Evolutionary conservation across 2,113 vertebrate genomes (phyloP), one percentile per base, ranked within the genome.

Genomic region (Vulpes ferrilata): DNA sequence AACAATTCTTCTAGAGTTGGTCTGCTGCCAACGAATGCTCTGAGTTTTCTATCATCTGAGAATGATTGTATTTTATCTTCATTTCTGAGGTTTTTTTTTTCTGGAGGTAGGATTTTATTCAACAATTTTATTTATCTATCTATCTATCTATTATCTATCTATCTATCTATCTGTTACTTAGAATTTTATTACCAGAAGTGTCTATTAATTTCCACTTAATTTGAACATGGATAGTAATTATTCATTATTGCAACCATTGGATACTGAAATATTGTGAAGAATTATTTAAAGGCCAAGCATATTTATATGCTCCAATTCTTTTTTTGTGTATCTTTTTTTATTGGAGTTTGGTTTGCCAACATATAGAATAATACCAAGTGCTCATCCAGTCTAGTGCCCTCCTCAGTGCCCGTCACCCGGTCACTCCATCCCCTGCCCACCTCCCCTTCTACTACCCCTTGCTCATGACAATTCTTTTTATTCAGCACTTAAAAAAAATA

Each of bases 171-270:
- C 30, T 88, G 25, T 79, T 95, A 88, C 6, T 11, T 1, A 85
- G 27, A 3, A 78, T 59, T 91, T 97, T 92, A 95, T 91, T 89
- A 74, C 8, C 55, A 92, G 11, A 79, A 59, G 59, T 53, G 32
- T 87, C 35, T 85, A 53, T 35, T 89, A 60, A 25, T 27, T 87
- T 22, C 2, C 8, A 76, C 11, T 64, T 96, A 43, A 43, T 43
- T 53, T 94, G n/a, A 80, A 83, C 6, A 89, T 35, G 3, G 8
- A 25, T 23, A 82, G 10, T 67, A 78, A n/a, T 55, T 60, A 51
- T 85, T 85, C 38, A 89, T 85, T 80, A 78, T 82, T 90, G n/a
- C 2, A 80, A 43, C 4, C 27, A 4, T 89, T 13, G 1, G 5
- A 87, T 91, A 43, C 53, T 83, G 22, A 96, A 88, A 83, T 57